phyloP scores from a whole-genome alignment of 2,797 vertebrate genomes.

The Squalus acanthias region DNA sequence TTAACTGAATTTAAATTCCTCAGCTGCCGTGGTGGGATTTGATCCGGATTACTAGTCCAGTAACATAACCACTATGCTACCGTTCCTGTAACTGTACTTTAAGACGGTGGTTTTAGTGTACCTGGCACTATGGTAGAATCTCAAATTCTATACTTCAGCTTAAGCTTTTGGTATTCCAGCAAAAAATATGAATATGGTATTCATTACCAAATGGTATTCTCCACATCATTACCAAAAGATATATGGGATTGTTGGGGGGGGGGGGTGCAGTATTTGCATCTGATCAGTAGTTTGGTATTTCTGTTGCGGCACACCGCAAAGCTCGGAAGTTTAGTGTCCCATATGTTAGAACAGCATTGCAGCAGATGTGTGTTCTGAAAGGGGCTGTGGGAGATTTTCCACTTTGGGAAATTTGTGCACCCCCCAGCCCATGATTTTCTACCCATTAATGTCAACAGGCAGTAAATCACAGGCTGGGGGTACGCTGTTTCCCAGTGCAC shows the following conservation, averaged over 20 bases:
- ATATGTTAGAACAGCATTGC: background rate
- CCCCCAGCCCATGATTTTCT: background rate
- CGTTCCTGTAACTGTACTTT: background rate
- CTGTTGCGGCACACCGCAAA: background rate
- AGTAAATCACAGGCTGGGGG: background rate
- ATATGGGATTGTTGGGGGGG: background rate
- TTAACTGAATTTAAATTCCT: too few species aligned
- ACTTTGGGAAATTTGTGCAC: background rate
- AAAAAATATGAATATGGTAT: background rate
- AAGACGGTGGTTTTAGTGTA: background rate
- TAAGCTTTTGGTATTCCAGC: background rate
- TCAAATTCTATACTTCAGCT: background rate
- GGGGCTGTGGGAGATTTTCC: background rate
- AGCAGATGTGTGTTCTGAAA: background rate
- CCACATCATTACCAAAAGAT: background rate
- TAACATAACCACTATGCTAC: too few species aligned
- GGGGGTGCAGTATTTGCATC: background rate
- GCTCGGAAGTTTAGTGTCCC: background rate
- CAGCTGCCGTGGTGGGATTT: too few species aligned
- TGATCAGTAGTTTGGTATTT: background rate
- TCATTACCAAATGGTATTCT: background rate
- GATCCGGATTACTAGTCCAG: too few species aligned
- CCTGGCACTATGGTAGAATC: background rate
- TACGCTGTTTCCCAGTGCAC: background rate
- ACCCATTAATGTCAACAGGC: background rate